Evolutionary conservation across 2,888 invertebrate species (phyloP).

Genomic region (Drosophila anomelani): DNA sequence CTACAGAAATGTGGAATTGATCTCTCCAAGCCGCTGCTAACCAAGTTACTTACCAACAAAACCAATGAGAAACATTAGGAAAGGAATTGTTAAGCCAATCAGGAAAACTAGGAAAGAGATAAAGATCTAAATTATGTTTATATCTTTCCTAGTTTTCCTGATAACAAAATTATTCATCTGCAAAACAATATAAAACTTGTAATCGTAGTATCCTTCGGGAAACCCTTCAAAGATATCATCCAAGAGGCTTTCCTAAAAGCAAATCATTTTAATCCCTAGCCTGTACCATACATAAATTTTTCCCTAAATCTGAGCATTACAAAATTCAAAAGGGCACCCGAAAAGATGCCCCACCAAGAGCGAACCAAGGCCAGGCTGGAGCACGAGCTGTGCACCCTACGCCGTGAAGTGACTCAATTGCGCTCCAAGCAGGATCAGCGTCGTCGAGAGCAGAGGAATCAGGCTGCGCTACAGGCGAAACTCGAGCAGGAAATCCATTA

Average conservation of each 20-base stretch:
- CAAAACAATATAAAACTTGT: not conserved
- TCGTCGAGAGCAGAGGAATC: not conserved
- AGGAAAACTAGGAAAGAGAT: not conserved
- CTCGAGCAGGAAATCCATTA: slow-evolving; percentile 43
- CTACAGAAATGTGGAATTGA: not conserved
- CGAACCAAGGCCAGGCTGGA: slow-evolving; percentile 20
- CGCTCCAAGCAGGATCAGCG: not conserved
- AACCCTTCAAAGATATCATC: not conserved
- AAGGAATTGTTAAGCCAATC: not conserved
- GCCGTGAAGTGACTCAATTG: slow-evolving; percentile 7
- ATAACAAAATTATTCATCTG: not conserved
- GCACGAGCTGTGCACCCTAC: slow-evolving; percentile 20
- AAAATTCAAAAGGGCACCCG: not conserved
- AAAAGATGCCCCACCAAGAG: slow-evolving; percentile 20
- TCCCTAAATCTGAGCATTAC: not conserved
- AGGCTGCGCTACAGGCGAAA: slow-evolving; percentile 21
- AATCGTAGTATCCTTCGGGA: not conserved
- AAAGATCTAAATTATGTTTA: not conserved
- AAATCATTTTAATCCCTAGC: not conserved
- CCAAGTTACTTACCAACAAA: not conserved
- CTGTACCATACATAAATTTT: not conserved
- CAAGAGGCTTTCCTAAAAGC: not conserved
- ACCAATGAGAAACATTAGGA: not conserved
- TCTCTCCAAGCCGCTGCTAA: not conserved
- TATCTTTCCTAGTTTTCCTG: slow-evolving; percentile 3